These are phyloP conservation scores for Pelobates cultripes DNA, from an alignment of 2,797 vertebrate species.

Conservation along the genomic window DNA sequence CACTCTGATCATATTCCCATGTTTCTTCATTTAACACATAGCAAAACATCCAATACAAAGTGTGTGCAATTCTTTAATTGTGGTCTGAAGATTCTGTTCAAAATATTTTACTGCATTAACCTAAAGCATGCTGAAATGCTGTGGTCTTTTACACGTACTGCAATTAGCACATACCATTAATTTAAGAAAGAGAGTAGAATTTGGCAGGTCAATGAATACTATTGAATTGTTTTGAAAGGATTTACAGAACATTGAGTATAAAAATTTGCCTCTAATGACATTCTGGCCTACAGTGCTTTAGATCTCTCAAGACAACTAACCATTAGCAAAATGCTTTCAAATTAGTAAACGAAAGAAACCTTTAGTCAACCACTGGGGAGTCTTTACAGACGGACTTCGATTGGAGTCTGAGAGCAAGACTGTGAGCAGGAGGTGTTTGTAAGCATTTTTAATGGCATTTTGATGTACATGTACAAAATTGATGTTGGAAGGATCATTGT, in stretches of 20 bases:
- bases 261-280: slow-evolving; percentile 57
- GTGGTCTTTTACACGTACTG: slow-evolving; percentile 11
- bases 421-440: slow-evolving; percentile 79
- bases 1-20: too few relatives aligned
- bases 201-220: slow-evolving; percentile 57
- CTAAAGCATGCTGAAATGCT: slow-evolving; percentile 43
- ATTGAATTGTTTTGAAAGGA: slow-evolving; percentile 60
- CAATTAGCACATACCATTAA: slow-evolving; percentile 52
- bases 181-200: slow-evolving; percentile 47
- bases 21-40: too few relatives aligned
- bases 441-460: slow-evolving; percentile 97
- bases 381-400: slow-evolving; percentile 64
- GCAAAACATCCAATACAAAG: background rate
- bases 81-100: slow-evolving; percentile 21
- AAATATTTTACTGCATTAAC: slow-evolving; percentile 46
- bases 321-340: slow-evolving; percentile 71
- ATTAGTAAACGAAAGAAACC: slow-evolving; percentile 70
- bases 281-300: slow-evolving; percentile 57
- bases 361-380: slow-evolving; percentile 66
- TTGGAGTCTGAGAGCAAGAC: slow-evolving; percentile 67
- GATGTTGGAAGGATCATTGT: slow-evolving; percentile 83
- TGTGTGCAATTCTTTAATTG: slow-evolving; percentile 38
- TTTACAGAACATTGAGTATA: slow-evolving; percentile 59
- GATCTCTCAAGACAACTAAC: slow-evolving; percentile 64
- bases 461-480: slow-evolving; percentile 93